Evolutionary conservation across 1,140 invertebrate genomes (phyloP), one percentile per base, ranked within the genome.

Genomic region (Musca domestica): DNA sequence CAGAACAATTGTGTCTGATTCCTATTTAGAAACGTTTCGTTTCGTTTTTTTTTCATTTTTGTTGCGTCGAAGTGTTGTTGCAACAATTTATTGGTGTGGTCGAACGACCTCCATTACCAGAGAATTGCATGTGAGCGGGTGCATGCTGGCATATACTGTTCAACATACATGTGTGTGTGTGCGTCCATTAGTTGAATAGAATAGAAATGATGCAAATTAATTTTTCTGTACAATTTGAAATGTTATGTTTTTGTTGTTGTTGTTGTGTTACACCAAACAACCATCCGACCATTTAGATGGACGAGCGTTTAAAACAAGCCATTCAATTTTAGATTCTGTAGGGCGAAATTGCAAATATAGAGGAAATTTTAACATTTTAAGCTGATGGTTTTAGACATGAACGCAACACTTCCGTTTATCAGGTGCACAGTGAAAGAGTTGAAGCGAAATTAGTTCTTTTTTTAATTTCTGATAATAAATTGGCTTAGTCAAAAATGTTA

Each of bases 341-440:
- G 34, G 34, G 34, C 34, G 12, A 61, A 61, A 61, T 61, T 61
- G 27, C 17, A 34, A 61, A 19, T 61, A 61, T 41, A 61, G 30
- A 61, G 56, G 56, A 61, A 61, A 61, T 61, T 61, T 61, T 61
- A 61, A 61, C 56, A 61, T 61, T 61, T 61, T 61, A 61, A 61
- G 56, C 56, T 61, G 56, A 41, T 61, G 56, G 56, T 61, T 61
- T 61, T 61, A 34, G 41, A 61, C 56, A 61, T 61, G 56, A 61
- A 61, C 56, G 56, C 56, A 61, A 61, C 56, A 61, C 56, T 41
- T 61, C 56, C 56, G 56, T 34, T 61, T 41, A 14, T 2, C 6
- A 10, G 34, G 12, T 41, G 34, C 34, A 41, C 34, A 41, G 34
- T 41, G 10, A 41, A 10, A 30, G 27, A 30, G 9, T 30, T 30